Evolutionary conservation across 2,888 invertebrate species (phyloP).

Genomic region (Brenthis daphne): DNA sequence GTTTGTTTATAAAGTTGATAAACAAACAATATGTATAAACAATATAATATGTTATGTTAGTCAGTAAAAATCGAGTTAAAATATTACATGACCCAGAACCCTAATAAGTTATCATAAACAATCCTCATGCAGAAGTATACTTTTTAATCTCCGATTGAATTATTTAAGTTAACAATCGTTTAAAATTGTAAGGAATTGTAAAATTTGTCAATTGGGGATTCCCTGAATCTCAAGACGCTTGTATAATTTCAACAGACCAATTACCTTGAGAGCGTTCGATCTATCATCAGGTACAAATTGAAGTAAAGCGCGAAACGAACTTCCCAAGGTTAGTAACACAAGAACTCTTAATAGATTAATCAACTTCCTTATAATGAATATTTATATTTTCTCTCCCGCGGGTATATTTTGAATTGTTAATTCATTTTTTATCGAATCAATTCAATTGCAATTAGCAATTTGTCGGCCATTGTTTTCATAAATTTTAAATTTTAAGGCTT

Average conservation of each 20-base stretch:
- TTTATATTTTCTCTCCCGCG: conserved; percentile 39
- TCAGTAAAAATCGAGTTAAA: no score
- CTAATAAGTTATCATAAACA: no score
- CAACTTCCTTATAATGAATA: conserved; percentile 34
- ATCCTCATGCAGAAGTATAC: no score
- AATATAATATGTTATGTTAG: no score
- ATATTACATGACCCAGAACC: no score
- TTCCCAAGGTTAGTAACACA: conserved; percentile 20
- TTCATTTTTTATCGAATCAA: conserved; percentile 20
- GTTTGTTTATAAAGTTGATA: no score
- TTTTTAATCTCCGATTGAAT: no score
- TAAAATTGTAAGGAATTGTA: no score
- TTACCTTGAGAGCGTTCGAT: conserved; percentile 12
- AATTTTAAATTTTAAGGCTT: not conserved
- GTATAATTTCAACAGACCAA: conserved; percentile 17
- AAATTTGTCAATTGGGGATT: not conserved
- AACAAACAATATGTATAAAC: no score
- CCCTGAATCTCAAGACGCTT: conserved; percentile 18
- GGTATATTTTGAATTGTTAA: conserved; percentile 31
- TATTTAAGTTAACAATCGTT: no score
- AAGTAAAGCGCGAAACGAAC: conserved; percentile 6
- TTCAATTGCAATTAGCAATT: conserved; percentile 20
- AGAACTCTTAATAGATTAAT: conserved; percentile 33
- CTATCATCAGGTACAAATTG: conserved; percentile 17
- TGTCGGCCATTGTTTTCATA: not conserved